Evolutionary conservation across 1,140 invertebrate species (phyloP), one percentile per base, ranked within the genome.

Genomic region (Eumaeus atala): DNA sequence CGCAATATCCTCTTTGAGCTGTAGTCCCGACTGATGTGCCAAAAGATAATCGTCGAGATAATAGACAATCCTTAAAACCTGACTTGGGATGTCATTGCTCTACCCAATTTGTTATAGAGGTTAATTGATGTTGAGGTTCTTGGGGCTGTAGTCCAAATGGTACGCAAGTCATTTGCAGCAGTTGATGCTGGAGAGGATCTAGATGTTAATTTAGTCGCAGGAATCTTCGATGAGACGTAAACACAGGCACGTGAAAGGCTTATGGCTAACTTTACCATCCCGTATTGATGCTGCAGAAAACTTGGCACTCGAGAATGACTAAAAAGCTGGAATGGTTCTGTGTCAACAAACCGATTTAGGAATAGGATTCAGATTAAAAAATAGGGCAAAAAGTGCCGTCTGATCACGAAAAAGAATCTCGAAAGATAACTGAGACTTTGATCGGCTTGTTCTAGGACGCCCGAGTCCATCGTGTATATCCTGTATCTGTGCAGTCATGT

Each of bases 281-380:
- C 1, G 37, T 38, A 3, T 9, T 38, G 37, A 38, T 38, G 3
- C 37, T 38, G 37, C 37, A 38, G 37, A 12, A 38, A 38, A 12
- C 37, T 38, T 38, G 37, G 37, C 37, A 38, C 37, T 38, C 37
- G 37, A 38, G 9, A 38, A 12, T 38, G 37, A 38, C 37, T 38
- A 9, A 38, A 38, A 38, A 38, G 37, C 8, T 38, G 2, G 37
- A 38, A 38, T 38, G 37, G 37, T 38, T 38, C 9, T 3, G 37
- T 38, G 37, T 10, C 37, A 3, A 38, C 37, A 38, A 38, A 38
- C 37, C 3, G 37, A 38, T 38, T 38, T 38, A 38, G 8, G 37
- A n/a, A n/a, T n/a, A n/a, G 3, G 37, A 1, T 38, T 38, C 9
- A 38, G 37, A 9, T 38, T 38, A n/a, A 9, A 38, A 38, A 9